Base-by-base conservation (phyloP, 2,797 vertebrate species). In the Oryzias sinensis region DNA sequence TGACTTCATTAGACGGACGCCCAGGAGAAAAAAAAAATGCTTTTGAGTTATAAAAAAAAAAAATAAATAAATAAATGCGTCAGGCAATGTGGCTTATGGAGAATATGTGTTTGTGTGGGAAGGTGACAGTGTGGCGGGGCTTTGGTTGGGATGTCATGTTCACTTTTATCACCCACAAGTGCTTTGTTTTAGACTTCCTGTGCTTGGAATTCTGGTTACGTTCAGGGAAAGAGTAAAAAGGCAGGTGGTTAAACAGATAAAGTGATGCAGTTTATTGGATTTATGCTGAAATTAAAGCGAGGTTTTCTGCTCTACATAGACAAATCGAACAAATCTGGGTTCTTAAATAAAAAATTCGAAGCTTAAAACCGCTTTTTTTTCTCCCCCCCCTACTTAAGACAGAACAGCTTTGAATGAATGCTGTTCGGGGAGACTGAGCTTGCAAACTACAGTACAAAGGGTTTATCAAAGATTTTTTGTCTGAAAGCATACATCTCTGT, bases 1-100 rank as follows among this genome's bases (percentile, higher is more conserved):
- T 59, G 70, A 79, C 73, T 87, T 90, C 82, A 89, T 90, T 88
- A 86, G 77, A 83, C 59, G 79, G 82, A 82, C n/a, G 56, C 79
- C 72, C 75, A 66, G 58, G 79, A 87, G 76, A 76, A 20, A 33
- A 40, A 41, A 51, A 55, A 27, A 77, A 78, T 54, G 76, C 74
- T 86, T 88, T 89, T 81, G 84, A 82, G 80, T 70, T 61, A 80
- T 82, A 77, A 83, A 87, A 84, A 71, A 70, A 20, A 20, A 1
- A 22, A 22, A 22, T 2, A 70, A 22, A 22, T 2, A 22, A 22
- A 22, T 2, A 84, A 82, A 83, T 49, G 65, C 76, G 67, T 80
- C 74, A 83, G 70, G 74, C 67, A 68, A 72, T 47, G 68, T 59
- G 74, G 64, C 81, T 77, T 77, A 78, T 59, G 60, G 71, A 76